phyloP scores from a whole-genome alignment of 2,113 vertebrate species.

The Sebastes schlegelii region DNA sequence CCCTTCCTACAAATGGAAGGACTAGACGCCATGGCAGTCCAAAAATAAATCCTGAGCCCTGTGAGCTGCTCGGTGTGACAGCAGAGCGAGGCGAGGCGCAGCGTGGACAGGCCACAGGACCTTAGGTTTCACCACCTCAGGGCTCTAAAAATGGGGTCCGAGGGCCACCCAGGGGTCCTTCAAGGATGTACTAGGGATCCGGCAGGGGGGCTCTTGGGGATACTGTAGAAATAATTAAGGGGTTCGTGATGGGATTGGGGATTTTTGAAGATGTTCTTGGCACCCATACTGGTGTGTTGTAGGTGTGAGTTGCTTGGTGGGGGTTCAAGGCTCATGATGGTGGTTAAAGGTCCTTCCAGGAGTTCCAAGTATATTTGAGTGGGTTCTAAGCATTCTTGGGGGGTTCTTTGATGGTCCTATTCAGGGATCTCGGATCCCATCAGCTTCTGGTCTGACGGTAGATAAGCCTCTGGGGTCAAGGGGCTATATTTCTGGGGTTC shows the following conservation, averaged over 20 bases:
- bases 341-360: background rate
- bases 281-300: background rate
- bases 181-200: background rate
- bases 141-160: conserved; percentile 52
- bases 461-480: no score
- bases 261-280: background rate
- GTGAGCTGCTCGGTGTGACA: conserved; percentile 73
- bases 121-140: conserved; percentile 67
- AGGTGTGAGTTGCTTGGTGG: background rate
- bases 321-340: background rate
- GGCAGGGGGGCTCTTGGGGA: background rate
- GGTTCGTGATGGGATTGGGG: background rate
- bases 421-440: background rate
- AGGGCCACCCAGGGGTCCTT: conserved; percentile 54
- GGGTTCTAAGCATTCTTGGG: background rate
- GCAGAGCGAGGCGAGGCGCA: conserved; percentile 40
- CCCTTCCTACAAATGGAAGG: conserved; percentile 84
- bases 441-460: no score
- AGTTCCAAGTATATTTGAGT: background rate
- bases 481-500: no score
- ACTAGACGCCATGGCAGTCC: conserved; percentile 83
- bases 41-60: conserved; percentile 88
- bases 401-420: background rate
- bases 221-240: background rate
- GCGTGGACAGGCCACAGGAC: conserved; percentile 51